These are phyloP conservation scores for Pachycephus smyrnensis DNA, from an alignment of 2,888 invertebrate species.

Conservation along the genomic window DNA sequence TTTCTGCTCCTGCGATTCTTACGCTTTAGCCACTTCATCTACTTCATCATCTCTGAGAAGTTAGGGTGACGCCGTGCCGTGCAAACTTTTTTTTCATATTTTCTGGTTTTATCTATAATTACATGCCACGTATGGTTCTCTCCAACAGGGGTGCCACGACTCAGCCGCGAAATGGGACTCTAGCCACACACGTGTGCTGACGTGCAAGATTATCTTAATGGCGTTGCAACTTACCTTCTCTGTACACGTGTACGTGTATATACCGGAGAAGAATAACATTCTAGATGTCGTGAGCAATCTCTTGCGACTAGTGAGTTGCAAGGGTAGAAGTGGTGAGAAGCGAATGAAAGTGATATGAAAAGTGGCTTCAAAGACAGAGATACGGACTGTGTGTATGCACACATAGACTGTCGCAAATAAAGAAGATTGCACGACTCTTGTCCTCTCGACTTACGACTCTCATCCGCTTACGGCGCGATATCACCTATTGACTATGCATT, in stretches of 20 bases:
- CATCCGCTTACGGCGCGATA: neutral
- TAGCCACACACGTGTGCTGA: neutral
- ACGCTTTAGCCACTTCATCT: conserved; percentile 13
- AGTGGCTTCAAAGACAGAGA: neutral
- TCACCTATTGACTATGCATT: neutral
- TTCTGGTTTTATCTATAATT: conserved; percentile 30
- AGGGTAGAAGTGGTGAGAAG: neutral
- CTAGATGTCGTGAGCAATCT: neutral
- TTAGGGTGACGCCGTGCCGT: neutral
- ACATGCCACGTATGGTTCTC: conserved; percentile 23
- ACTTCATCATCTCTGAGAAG: conserved; percentile 17
- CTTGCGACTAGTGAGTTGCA: neutral
- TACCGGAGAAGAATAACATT: neutral
- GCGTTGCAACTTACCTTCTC: conserved; percentile 44
- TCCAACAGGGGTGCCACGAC: neutral
- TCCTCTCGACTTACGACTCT: neutral
- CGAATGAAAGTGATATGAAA: neutral
- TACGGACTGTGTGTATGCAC: neutral
- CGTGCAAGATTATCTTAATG: conserved; percentile 47
- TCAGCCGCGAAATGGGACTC: neutral
- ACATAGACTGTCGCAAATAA: neutral
- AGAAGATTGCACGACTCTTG: neutral
- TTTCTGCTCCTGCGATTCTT: neutral
- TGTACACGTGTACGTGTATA: neutral
- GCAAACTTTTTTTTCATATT: neutral